A percentile compares a stretch with the other conserved stretches of the same genome.
Evolutionary conservation across 92 coral and sea anemone species (phyloP).

Genomic region (Epizoanthus ramosus): DNA sequence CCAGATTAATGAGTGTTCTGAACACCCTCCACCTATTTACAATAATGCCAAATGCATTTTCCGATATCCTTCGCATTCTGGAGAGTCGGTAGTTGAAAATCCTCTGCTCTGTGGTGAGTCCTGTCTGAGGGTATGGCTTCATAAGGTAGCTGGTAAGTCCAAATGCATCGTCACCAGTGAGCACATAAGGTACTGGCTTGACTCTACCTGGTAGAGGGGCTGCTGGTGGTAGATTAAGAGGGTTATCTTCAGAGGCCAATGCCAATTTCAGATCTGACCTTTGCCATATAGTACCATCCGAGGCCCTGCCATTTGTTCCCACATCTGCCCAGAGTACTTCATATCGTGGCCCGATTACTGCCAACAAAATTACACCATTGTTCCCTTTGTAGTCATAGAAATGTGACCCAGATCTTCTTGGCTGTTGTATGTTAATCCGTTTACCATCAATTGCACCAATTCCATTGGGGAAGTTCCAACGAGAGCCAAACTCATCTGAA

Average conservation of each 20-base stretch:
- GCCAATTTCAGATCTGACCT: constrained; percentile 32
- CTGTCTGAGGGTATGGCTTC: constrained; percentile 48
- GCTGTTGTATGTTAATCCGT: constrained; percentile 51
- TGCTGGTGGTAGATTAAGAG: constrained; percentile 31
- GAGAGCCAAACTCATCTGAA: not conserved
- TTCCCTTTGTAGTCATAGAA: constrained; percentile 56
- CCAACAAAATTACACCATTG: constrained; percentile 51
- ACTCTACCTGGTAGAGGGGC: constrained; percentile 46
- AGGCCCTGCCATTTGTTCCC: constrained; percentile 58
- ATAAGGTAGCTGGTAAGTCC: constrained; percentile 34
- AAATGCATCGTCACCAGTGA: constrained; percentile 58
- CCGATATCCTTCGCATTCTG: constrained; percentile 45
- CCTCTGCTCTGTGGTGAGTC: constrained; percentile 44
- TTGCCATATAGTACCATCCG: constrained; percentile 51
- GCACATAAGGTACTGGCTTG: constrained; percentile 29
- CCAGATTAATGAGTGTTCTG: constrained; percentile 41
- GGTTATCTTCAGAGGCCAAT: constrained; percentile 13
- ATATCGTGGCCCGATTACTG: constrained; percentile 57
- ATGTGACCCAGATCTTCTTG: constrained; percentile 56
- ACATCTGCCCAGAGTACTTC: constrained; percentile 59
- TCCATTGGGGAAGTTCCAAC: constrained; percentile 63
- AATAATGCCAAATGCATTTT: constrained; percentile 46
- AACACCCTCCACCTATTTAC: constrained; percentile 44
- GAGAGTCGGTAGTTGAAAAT: constrained; percentile 53
- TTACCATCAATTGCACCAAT: constrained; percentile 71